phyloP scores from a whole-genome alignment of 2,888 invertebrate species.

The Caenorhabditis macrosperma region DNA sequence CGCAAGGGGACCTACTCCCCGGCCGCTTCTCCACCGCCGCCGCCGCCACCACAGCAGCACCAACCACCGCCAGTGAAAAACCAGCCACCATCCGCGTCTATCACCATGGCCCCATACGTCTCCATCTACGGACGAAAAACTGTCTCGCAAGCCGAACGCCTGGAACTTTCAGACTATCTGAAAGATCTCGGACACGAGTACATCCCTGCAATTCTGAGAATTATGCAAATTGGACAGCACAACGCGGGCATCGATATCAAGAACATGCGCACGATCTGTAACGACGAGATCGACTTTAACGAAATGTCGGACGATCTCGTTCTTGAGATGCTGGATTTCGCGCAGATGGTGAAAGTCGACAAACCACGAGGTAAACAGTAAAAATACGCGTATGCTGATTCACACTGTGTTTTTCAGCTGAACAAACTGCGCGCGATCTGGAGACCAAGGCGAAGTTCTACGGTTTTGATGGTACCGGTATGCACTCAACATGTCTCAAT shows the following conservation, averaged over 20 bases:
- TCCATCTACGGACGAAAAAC: slow-evolving; percentile 16
- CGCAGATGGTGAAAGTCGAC: slow-evolving; percentile 12
- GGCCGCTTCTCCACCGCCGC: not conserved
- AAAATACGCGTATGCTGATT: not conserved
- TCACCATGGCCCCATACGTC: not conserved
- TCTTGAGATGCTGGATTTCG: slow-evolving; percentile 22
- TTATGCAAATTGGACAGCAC: slow-evolving; percentile 31
- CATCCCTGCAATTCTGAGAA: slow-evolving; percentile 16
- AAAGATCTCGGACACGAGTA: not conserved
- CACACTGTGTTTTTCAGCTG: not conserved
- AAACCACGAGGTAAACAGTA: not conserved
- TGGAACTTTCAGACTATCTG: slow-evolving; percentile 15
- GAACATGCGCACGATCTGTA: slow-evolving; percentile 6
- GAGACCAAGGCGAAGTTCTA: slow-evolving; percentile 12
- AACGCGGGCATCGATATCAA: not conserved
- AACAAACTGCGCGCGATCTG: not conserved
- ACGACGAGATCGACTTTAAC: slow-evolving; percentile 33
- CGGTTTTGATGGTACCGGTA: slow-evolving; percentile 1
- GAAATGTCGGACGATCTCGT: slow-evolving; percentile 6
- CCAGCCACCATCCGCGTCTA: not conserved
- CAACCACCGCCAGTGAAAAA: not conserved
- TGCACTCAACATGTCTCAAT: not conserved
- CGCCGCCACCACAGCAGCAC: not conserved
- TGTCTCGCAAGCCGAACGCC: not conserved
- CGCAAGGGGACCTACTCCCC: slow-evolving; percentile 21